These are phyloP conservation scores for Capitulum mitella DNA, from an alignment of 2,888 invertebrate species.

Conservation along the genomic window DNA sequence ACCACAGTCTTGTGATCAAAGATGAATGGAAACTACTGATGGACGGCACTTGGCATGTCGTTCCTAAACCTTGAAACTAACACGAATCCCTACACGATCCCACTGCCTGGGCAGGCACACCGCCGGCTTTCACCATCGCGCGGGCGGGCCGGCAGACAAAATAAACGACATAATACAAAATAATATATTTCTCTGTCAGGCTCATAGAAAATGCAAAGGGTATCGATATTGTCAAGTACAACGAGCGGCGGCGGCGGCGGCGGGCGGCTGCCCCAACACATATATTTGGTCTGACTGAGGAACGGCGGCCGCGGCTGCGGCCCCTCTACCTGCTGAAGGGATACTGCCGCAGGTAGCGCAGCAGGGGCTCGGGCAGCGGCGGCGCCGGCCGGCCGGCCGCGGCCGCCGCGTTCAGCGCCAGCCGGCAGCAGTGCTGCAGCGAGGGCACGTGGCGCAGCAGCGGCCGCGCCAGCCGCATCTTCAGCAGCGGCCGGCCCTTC, in stretches of 20 bases:
- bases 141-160: too few relatives aligned
- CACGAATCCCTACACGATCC: too few relatives aligned
- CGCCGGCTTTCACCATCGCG: too few relatives aligned
- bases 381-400: background rate
- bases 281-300: conserved; percentile 15
- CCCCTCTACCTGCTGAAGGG: background rate
- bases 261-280: background rate
- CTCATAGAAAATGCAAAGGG: conserved; percentile 10
- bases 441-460: conserved; percentile 53
- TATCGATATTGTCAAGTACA: conserved; percentile 1
- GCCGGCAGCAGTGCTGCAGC: conserved; percentile 63
- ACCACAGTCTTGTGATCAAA: too few relatives aligned
- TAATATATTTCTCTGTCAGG: conserved; percentile 4
- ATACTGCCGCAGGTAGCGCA: background rate
- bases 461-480: conserved; percentile 61
- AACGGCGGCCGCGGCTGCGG: background rate
- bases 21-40: too few relatives aligned
- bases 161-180: too few relatives aligned
- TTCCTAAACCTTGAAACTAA: too few relatives aligned
- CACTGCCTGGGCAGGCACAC: too few relatives aligned
- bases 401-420: conserved; percentile 51
- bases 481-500: conserved; percentile 45
- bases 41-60: too few relatives aligned
- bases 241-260: background rate
- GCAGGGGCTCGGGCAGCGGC: background rate